These are phyloP conservation scores for Crotophaga sulcirostris DNA, from an alignment of 2,113 vertebrate genomes.

Conservation along the genomic window DNA sequence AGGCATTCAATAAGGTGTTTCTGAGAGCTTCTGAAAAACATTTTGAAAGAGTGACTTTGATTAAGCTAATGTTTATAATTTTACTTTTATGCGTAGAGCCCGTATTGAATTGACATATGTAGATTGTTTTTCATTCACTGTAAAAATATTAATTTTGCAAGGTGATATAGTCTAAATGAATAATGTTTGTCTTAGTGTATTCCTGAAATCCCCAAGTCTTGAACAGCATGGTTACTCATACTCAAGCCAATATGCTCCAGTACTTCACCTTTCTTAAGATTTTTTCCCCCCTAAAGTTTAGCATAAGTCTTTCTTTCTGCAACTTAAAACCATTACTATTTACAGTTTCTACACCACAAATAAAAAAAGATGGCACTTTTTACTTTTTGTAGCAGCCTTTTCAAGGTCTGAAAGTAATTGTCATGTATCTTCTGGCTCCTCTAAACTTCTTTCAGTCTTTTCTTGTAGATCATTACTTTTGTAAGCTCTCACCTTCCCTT, in stretches of 20 bases:
- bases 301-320: neutral
- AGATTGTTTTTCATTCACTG: neutral
- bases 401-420: neutral
- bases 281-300: neutral
- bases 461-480: neutral
- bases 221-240: neutral
- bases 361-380: neutral
- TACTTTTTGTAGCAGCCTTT: neutral
- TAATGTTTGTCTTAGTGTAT: neutral
- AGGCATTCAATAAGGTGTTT: neutral
- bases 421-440: neutral
- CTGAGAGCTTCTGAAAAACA: neutral
- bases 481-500: neutral
- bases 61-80: neutral
- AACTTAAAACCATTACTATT: neutral
- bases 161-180: neutral
- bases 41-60: neutral
- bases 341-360: neutral
- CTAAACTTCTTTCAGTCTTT: neutral
- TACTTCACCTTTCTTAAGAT: neutral
- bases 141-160: neutral
- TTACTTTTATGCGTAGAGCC: neutral
- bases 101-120: neutral
- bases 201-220: neutral
- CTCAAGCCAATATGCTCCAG: neutral